Evolutionary conservation across 2,113 vertebrate genomes (phyloP).

Genomic region (Gopherus evgoodei): DNA sequence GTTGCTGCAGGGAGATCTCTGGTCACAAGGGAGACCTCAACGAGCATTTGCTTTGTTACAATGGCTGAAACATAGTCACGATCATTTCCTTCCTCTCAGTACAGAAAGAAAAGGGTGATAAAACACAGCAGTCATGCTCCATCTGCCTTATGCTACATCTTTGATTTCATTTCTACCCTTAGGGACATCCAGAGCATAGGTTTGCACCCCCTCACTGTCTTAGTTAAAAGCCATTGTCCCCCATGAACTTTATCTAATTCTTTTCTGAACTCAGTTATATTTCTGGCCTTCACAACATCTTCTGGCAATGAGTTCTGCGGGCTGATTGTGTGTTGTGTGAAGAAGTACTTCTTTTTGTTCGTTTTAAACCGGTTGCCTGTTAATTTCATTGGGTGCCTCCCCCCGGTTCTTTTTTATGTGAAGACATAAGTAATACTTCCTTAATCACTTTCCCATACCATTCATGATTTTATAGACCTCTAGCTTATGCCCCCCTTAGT

Average conservation of each 20-base stretch:
- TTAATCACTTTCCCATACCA: background rate
- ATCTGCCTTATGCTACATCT: slow-evolving; percentile 45
- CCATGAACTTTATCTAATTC: too few species aligned
- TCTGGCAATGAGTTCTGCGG: background rate
- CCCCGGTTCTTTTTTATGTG: background rate
- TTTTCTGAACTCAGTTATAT: background rate
- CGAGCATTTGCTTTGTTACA: background rate
- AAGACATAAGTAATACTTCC: background rate
- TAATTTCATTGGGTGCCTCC: background rate
- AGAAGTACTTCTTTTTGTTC: background rate
- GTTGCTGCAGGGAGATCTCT: too few species aligned
- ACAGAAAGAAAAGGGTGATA: slow-evolving; percentile 44
- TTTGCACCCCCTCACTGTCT: slow-evolving; percentile 49
- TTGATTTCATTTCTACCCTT: slow-evolving; percentile 57
- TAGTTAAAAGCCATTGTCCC: background rate
- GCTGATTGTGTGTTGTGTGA: background rate
- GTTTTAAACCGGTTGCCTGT: background rate
- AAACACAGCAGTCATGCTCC: slow-evolving; percentile 49
- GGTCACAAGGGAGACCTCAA: too few species aligned
- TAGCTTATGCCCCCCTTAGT: background rate
- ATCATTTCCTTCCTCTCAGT: slow-evolving; percentile 16
- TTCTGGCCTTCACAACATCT: background rate
- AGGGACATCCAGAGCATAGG: slow-evolving; percentile 39
- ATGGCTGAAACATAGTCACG: background rate
- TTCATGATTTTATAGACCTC: background rate